Base-by-base conservation (phyloP, 2,113 vertebrate genomes). In the Raphicerus campestris region DNA sequence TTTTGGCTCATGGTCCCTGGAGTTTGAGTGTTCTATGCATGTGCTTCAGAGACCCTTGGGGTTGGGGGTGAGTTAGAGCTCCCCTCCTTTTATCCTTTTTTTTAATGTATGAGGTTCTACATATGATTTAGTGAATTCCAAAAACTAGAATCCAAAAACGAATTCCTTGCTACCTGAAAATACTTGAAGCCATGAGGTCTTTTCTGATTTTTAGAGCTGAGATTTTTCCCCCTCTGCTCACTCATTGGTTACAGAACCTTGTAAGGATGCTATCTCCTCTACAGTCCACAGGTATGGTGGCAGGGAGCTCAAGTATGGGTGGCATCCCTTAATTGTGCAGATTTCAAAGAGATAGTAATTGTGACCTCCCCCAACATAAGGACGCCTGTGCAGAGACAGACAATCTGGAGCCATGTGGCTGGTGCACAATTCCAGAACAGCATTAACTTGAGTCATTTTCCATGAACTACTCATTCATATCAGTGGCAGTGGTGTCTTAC, bases 371-470 rank as follows among this genome's bases (percentile, higher is more conserved):
- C 49, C 39, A 53, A 32, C 4, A 32, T 2, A 51, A 81, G 26
- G 28, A 86, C 19, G 10, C 61, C 30, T 70, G 28, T 58, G 5
- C 56, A 87, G 32, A 78, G 86, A 39, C 32, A 84, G 61, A 77
- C 16, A 11, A 32, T 89, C 70, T 53, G 70, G 82, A 88, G 77
- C 82, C 30, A 3, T 51, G 55, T 17, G 56, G 51, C 82, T n/a
- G 42, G 28, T 47, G 30, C 35, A 53, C 32, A 24, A 51, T 87
- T 70, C 66, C 45, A 85, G 86, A n/a, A 61, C 11, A 60, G 55
- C 75, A 32, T 61, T 30, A 55, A 87, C 60, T 26, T 88, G 92
- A 94, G 49, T 95, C 94, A 94, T 77, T 90, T 95, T 81, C 90
- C 82, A 47, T 9, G 75, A 81, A 53, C 47, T 32, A 28, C 24